These are phyloP conservation scores for Amphiprion clarkii DNA, from an alignment of 2,797 vertebrate genomes.

Conservation along the genomic window DNA sequence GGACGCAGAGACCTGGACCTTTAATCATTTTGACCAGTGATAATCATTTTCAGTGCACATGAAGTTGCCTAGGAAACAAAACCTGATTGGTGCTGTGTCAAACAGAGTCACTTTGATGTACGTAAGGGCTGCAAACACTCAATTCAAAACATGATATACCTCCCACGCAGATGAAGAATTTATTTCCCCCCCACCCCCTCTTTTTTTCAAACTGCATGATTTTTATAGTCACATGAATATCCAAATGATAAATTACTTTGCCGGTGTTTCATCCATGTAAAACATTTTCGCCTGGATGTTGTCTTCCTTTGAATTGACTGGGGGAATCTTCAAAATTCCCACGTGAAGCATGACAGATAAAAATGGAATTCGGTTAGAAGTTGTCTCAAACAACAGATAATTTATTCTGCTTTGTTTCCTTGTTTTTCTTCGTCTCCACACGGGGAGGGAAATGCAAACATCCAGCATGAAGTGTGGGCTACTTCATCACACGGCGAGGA, in stretches of 20 bases:
- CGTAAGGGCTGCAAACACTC: conserved; percentile 27
- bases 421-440: conserved; percentile 46
- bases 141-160: conserved; percentile 29
- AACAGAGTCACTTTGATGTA: conserved; percentile 49
- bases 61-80: conserved; percentile 57
- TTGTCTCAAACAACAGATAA: conserved; percentile 55
- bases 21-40: conserved; percentile 44
- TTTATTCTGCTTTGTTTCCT: conserved; percentile 64
- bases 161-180: conserved; percentile 22
- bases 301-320: conserved; percentile 53
- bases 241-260: conserved; percentile 45
- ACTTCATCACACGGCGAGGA: conserved; percentile 42
- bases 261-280: conserved; percentile 50
- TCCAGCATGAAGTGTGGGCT: conserved; percentile 35
- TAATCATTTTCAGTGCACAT: conserved; percentile 50
- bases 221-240: conserved; percentile 47
- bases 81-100: conserved; percentile 55
- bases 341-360: conserved; percentile 59
- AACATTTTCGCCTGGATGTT: conserved; percentile 53
- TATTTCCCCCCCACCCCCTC: conserved; percentile 11
- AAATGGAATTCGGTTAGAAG: conserved; percentile 57
- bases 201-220: conserved; percentile 21
- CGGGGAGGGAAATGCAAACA: conserved; percentile 53
- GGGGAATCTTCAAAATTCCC: conserved; percentile 56
- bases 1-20: conserved; percentile 14